A percentile compares a stretch with the other conserved stretches of the same genome.
phyloP scores from a whole-genome alignment of 2,797 vertebrate genomes.

The Coendou prehensilis region DNA sequence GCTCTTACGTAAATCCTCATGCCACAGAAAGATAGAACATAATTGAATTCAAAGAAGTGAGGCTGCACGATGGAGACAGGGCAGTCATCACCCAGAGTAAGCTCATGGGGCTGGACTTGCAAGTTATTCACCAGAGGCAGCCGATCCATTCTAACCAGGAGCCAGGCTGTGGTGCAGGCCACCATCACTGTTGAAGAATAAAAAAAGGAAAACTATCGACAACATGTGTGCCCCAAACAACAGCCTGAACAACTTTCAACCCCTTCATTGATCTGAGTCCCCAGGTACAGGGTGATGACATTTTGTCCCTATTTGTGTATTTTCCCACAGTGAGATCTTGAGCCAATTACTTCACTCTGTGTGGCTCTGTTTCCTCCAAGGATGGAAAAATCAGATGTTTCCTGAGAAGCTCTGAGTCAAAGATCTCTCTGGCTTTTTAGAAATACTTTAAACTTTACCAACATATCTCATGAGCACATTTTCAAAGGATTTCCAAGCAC shows the following conservation, averaged over 20 bases:
- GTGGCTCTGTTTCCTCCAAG: background rate
- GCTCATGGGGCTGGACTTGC: background rate
- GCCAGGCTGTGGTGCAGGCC: background rate
- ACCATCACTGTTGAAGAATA: background rate
- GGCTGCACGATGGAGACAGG: accelerated
- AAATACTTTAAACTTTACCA: background rate
- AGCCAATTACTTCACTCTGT: background rate
- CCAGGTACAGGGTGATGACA: background rate
- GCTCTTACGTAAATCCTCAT: background rate
- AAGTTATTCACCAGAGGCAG: accelerated
- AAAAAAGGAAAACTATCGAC: background rate
- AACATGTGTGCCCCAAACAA: background rate
- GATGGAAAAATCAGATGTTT: background rate
- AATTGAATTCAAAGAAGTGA: background rate
- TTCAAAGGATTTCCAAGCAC: background rate
- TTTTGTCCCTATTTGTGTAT: background rate
- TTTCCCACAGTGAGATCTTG: background rate
- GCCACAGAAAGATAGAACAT: background rate
- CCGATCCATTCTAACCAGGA: background rate
- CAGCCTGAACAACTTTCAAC: background rate
- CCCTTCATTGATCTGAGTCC: background rate
- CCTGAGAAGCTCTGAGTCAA: background rate
- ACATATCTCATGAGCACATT: background rate
- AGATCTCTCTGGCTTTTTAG: background rate
- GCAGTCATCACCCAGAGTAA: background rate